Conservation (phyloP, 1,140 invertebrate genomes). For the Rhysida immarginata region DNA sequence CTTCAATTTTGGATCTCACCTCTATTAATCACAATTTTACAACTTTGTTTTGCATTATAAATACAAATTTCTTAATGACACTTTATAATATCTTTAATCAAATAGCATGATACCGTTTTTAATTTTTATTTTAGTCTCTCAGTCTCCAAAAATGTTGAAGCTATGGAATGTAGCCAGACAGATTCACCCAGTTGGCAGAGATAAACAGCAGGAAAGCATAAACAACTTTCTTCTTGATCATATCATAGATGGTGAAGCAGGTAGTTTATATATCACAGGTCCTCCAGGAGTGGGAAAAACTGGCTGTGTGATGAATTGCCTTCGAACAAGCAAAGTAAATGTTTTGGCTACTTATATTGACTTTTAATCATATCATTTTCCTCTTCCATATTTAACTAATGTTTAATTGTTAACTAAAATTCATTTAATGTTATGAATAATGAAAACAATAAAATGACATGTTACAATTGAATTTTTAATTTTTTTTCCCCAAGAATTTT, state of each 20-base stretch:
- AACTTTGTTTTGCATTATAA: too few relatives aligned
- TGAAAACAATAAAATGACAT: too few relatives aligned
- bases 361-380: background rate
- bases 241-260: constrained; percentile 47
- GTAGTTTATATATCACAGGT: constrained; percentile 82
- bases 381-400: too few relatives aligned
- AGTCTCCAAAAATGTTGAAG: constrained; percentile 11
- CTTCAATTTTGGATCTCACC: too few relatives aligned
- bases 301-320: constrained; percentile 56
- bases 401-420: too few relatives aligned
- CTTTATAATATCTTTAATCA: too few relatives aligned
- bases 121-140: background rate
- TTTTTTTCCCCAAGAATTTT: too few relatives aligned
- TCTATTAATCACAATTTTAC: too few relatives aligned
- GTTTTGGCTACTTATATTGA: background rate
- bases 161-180: background rate
- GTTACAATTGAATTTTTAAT: too few relatives aligned
- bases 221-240: constrained; percentile 49
- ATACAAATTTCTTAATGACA: too few relatives aligned
- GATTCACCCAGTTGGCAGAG: constrained; percentile 36
- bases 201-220: constrained; percentile 54
- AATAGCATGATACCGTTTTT: too few relatives aligned
- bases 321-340: background rate
- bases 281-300: constrained; percentile 95
- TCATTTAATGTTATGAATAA: too few relatives aligned